Percentiles rank a stretch among this genome's conserved stretches.
Conservation (phyloP, 1,140 invertebrate genomes). For the Thaumatotibia leucotreta region DNA sequence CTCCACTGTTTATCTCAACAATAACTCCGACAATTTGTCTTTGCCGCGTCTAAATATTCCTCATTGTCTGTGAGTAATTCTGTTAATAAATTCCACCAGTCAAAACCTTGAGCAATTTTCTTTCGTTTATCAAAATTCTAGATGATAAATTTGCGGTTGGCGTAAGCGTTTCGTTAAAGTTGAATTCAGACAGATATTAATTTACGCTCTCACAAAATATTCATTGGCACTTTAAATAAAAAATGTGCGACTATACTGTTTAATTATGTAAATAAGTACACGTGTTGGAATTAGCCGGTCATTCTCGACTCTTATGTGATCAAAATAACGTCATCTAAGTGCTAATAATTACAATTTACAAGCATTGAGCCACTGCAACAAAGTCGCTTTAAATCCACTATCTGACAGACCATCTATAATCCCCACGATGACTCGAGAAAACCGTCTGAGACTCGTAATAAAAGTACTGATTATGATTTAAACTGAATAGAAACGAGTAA, state of each 20-base stretch:
- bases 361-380: not conserved
- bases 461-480: slow-evolving; percentile 59
- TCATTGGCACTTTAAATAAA: slow-evolving; percentile 13
- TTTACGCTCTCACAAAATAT: slow-evolving; percentile 9
- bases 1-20: slow-evolving; percentile 52
- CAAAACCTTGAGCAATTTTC: slow-evolving; percentile 58
- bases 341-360: not conserved
- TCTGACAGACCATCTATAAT: not conserved
- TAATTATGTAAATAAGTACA: slow-evolving; percentile 1
- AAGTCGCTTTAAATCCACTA: not conserved
- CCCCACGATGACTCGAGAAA: slow-evolving; percentile 3
- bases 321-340: not conserved
- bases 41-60: slow-evolving; percentile 57
- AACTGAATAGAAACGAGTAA: slow-evolving; percentile 62
- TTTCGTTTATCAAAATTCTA: slow-evolving; percentile 56
- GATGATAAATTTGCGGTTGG: slow-evolving; percentile 42
- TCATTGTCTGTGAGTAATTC: slow-evolving; percentile 67
- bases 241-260: not conserved
- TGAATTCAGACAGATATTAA: slow-evolving; percentile 12
- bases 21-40: slow-evolving; percentile 58
- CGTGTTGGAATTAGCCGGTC: not conserved
- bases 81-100: slow-evolving; percentile 62
- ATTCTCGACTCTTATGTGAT: not conserved
- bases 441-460: not conserved
- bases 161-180: slow-evolving; percentile 13